phyloP scores from a whole-genome alignment of 2,888 invertebrate genomes.

The Aspidapion aeneum region DNA sequence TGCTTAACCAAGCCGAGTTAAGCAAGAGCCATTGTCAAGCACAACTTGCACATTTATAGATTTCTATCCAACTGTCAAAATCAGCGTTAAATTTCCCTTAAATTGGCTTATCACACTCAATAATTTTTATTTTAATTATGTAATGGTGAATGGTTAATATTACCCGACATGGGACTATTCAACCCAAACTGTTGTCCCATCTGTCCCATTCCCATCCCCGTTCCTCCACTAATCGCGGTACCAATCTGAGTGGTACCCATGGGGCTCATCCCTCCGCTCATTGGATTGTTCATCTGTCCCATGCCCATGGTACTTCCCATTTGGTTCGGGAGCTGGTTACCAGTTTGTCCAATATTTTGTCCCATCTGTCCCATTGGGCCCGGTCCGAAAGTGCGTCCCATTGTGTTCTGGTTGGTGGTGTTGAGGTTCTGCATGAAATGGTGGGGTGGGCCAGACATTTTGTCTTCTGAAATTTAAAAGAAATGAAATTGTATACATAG shows the following conservation, averaged over 20 bases:
- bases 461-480: too few species aligned
- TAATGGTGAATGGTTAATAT: too few species aligned
- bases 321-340: slow-evolving; percentile 39
- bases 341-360: slow-evolving; percentile 46
- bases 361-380: slow-evolving; percentile 46
- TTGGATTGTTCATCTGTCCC: slow-evolving; percentile 38
- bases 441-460: slow-evolving; percentile 70
- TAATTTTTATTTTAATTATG: too few species aligned
- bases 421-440: slow-evolving; percentile 68
- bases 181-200: slow-evolving; percentile 41
- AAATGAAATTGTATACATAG: too few species aligned
- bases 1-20: too few species aligned
- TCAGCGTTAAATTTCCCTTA: too few species aligned
- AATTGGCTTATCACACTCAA: too few species aligned
- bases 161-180: slow-evolving; percentile 27
- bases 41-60: too few species aligned
- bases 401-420: slow-evolving; percentile 56
- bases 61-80: too few species aligned
- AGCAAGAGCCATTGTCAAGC: too few species aligned
- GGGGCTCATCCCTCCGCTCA: slow-evolving; percentile 54
- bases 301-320: slow-evolving; percentile 54
- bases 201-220: slow-evolving; percentile 54
- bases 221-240: slow-evolving; percentile 50
- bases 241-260: slow-evolving; percentile 43
- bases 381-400: slow-evolving; percentile 52